Percentiles rank a stretch among this genome's conserved stretches.
These are phyloP conservation scores for Protophormia terraenovae DNA, from an alignment of 2,888 invertebrate genomes.

Conservation along the genomic window DNA sequence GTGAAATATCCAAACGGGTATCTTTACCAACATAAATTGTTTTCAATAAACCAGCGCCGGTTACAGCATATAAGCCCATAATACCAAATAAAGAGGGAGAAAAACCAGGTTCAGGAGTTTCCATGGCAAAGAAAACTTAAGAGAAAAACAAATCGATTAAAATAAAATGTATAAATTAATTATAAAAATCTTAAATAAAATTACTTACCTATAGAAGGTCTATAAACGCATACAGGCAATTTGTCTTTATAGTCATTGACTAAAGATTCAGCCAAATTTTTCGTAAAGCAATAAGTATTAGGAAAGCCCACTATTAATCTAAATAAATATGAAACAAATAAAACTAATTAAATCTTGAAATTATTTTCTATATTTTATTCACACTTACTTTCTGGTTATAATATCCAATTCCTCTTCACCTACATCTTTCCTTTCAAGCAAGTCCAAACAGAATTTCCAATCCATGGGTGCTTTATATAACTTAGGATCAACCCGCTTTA, in stretches of 20 bases:
- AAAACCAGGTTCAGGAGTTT: conserved; percentile 75
- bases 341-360: not conserved
- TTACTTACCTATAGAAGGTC: conserved; percentile 91
- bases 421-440: conserved; percentile 70
- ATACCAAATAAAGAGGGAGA: conserved; percentile 75
- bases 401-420: conserved; percentile 69
- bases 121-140: conserved; percentile 73
- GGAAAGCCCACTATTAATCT: conserved; percentile 82
- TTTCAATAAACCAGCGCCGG: conserved; percentile 75
- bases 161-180: not conserved
- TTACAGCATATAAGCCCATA: conserved; percentile 74
- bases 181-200: not conserved
- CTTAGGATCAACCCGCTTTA: conserved; percentile 87
- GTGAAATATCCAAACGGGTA: conserved; percentile 73
- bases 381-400: conserved; percentile 75
- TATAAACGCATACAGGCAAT: conserved; percentile 89
- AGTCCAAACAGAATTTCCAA: conserved; percentile 74
- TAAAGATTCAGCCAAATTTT: conserved; percentile 92
- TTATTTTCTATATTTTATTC: not conserved
- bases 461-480: conserved; percentile 72
- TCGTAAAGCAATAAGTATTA: conserved; percentile 96
- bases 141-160: not conserved
- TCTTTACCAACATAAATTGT: conserved; percentile 69
- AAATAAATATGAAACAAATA: not conserved
- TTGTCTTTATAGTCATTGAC: conserved; percentile 85